phyloP scores from a whole-genome alignment of 2,888 invertebrate species.

The Tinea semifulvella region DNA sequence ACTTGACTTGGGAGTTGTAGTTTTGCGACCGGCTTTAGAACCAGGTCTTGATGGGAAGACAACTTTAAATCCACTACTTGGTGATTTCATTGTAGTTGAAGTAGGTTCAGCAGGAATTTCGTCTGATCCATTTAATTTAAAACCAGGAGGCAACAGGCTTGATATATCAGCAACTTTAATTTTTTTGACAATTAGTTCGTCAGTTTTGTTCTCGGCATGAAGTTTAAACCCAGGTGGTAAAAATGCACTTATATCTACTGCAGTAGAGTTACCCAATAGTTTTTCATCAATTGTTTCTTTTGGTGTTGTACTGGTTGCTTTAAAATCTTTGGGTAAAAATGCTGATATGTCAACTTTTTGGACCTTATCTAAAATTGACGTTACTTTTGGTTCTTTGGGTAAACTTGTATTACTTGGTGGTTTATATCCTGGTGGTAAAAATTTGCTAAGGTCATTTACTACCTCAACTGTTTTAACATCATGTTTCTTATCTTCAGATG shows the following conservation, averaged over 20 bases:
- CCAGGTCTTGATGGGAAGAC: slow-evolving; percentile 85
- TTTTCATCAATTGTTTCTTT: slow-evolving; percentile 31
- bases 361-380: slow-evolving; percentile 35
- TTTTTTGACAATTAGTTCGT: slow-evolving; percentile 27
- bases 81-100: slow-evolving; percentile 42
- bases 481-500: slow-evolving; percentile 36
- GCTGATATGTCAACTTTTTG: slow-evolving; percentile 59
- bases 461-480: slow-evolving; percentile 57
- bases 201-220: slow-evolving; percentile 32
- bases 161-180: slow-evolving; percentile 35
- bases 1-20: slow-evolving; percentile 65
- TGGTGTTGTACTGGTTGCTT: slow-evolving; percentile 40
- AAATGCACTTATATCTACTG: slow-evolving; percentile 67
- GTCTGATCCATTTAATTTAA: slow-evolving; percentile 41
- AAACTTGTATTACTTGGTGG: slow-evolving; percentile 35
- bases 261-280: slow-evolving; percentile 30
- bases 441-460: slow-evolving; percentile 65
- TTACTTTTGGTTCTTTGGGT: slow-evolving; percentile 35
- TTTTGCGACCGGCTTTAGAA: slow-evolving; percentile 65
- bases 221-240: slow-evolving; percentile 70
- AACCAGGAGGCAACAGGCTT: slow-evolving; percentile 61
- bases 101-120: slow-evolving; percentile 18
- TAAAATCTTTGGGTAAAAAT: slow-evolving; percentile 71
- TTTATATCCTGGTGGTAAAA: slow-evolving; percentile 76
- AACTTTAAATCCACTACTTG: slow-evolving; percentile 68